Base-by-base conservation (phyloP, 2,888 invertebrate species). In the Ypsolopha sequella region DNA sequence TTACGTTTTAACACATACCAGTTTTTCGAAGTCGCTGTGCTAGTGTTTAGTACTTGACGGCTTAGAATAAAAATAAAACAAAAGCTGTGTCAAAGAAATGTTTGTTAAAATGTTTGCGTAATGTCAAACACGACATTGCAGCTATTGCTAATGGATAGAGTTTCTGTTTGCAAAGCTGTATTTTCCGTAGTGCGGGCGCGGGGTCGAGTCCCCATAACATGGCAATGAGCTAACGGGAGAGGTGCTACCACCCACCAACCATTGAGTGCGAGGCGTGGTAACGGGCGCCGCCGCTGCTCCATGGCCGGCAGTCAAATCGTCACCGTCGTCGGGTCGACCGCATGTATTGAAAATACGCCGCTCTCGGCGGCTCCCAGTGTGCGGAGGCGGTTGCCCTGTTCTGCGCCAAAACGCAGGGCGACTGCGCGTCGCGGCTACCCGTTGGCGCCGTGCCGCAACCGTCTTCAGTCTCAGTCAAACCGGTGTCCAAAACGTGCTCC, bases 181-280 rank as follows among this genome's bases (percentile, higher is more conserved):
- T n/a, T n/a, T 38, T 75, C 76, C 66, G 70, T 73, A 66, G 65
- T 65, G 71, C 76, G 76, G 79, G 65, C 64, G 71, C 76, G 77
- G 77, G 77, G 76, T 78, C 79, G 72, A 68, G 77, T 77, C 78
- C 78, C 80, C 77, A 70, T 80, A 75, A 76, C 79, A 76, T 78
- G 66, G 80, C 78, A 77, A 77, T 81, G 76, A 82, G 82, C 81
- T 84, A 85, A 84, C 85, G 85, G 84, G 84, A 82, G 82, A 79
- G 80, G 73, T 78, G 77, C 75, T 74, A 73, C 79, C 81, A 81
- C 82, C 81, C 81, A 76, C 77, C 80, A 74, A 41, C 45, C 52
- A 39, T 47, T 39, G 72, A 68, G 76, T 76, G 82, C 79, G 75
- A 76, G 75, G 80, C 78, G 73, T 71, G 80, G 73, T 74, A 74